A percentile compares a stretch with the other conserved stretches of the same genome.
These are phyloP conservation scores for Paedocypris micromegethes DNA, from an alignment of 2,797 vertebrate species.

Conservation along the genomic window DNA sequence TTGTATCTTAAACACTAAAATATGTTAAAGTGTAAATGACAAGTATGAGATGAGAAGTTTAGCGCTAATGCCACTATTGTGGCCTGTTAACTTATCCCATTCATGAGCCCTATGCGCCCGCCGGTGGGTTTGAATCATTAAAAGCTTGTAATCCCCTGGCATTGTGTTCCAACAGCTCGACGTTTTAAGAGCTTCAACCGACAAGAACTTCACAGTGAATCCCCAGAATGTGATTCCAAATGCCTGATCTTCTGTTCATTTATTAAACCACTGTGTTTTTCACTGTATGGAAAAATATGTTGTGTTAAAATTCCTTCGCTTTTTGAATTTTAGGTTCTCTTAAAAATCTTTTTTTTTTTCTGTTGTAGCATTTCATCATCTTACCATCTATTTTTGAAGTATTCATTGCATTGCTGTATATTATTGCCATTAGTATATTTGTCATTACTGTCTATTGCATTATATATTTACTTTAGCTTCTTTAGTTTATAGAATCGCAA, in stretches of 20 bases:
- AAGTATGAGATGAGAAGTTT: conserved; percentile 3
- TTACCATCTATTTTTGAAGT: no score
- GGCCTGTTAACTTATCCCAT: conserved; percentile 27
- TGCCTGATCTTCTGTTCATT: neutral
- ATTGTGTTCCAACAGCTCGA: conserved; percentile 32
- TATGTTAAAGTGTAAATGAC: conserved; percentile 1
- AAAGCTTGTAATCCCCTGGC: conserved; percentile 40
- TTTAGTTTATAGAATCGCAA: no score
- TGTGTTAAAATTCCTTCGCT: no score
- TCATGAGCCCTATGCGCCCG: conserved; percentile 16
- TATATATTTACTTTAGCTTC: no score
- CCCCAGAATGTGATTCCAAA: neutral
- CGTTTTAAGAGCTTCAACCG: conserved; percentile 23
- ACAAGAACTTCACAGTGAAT: conserved; percentile 24
- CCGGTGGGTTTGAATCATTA: conserved; percentile 43
- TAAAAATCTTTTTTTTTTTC: no score
- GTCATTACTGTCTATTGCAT: no score
- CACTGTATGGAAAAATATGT: no score
- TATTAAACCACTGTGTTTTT: neutral
- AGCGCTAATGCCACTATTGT: conserved; percentile 19
- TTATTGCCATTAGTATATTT: no score
- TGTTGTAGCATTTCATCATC: no score
- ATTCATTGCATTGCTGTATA: no score
- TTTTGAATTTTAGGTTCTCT: no score
- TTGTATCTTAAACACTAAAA: neutral